Evolutionary conservation across 2,113 vertebrate genomes (phyloP).

Genomic region (Nibea albiflora): DNA sequence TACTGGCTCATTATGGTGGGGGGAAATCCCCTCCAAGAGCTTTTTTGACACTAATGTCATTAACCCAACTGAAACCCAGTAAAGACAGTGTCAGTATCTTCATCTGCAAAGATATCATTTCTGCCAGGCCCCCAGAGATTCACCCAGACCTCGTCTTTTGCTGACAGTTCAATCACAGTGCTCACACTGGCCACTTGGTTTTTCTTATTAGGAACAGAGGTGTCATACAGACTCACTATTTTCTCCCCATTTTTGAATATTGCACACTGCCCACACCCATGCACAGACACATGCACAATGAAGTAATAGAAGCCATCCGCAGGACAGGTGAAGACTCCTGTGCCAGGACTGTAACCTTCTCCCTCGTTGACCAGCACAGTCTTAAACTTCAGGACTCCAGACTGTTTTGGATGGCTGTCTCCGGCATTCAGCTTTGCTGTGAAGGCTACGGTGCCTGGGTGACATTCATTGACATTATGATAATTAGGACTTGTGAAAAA

Average conservation of each 20-base stretch:
- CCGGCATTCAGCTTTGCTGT: constrained; percentile 50
- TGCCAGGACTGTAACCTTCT: constrained; percentile 41
- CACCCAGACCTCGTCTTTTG: constrained; percentile 41
- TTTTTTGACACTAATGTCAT: not conserved
- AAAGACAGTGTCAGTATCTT: constrained; percentile 68
- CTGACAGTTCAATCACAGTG: constrained; percentile 48
- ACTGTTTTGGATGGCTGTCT: constrained; percentile 57
- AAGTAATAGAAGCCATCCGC: constrained; percentile 57
- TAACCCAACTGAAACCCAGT: constrained; percentile 42
- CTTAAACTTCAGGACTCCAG: constrained; percentile 53
- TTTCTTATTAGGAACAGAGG: constrained; percentile 41
- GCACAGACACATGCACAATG: constrained; percentile 44
- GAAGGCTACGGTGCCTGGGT: constrained; percentile 52
- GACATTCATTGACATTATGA: not conserved
- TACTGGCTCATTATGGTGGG: not conserved
- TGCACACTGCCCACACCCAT: constrained; percentile 50
- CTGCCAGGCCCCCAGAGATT: constrained; percentile 37
- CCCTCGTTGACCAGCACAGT: constrained; percentile 59
- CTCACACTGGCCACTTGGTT: constrained; percentile 64
- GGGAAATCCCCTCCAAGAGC: not conserved
- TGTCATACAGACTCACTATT: constrained; percentile 66
- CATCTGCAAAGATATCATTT: constrained; percentile 60
- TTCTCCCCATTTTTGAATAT: constrained; percentile 66
- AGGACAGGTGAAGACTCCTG: constrained; percentile 56
- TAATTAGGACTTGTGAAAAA: not conserved